These are phyloP conservation scores for Darevskia nairensis DNA, from an alignment of 2,797 vertebrate species.

Conservation along the genomic window DNA sequence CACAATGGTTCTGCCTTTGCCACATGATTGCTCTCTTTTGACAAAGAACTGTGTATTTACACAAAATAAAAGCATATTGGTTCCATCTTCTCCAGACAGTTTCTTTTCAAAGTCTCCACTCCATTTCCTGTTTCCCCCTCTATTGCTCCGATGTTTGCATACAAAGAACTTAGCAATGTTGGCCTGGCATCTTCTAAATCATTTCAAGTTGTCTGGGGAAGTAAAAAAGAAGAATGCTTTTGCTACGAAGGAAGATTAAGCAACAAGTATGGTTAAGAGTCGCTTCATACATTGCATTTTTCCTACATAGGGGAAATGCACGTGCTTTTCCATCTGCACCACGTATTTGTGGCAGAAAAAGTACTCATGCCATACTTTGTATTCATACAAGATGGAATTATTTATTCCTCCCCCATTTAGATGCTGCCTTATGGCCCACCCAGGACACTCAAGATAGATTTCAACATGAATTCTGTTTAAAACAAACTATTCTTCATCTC, in stretches of 20 bases:
- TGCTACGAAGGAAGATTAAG: background rate
- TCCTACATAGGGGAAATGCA: background rate
- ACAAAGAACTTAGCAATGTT: slow-evolving; percentile 26
- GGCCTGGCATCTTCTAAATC: slow-evolving; percentile 10
- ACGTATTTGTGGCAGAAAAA: background rate
- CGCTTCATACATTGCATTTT: background rate
- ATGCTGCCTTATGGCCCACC: background rate
- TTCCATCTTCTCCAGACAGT: slow-evolving; percentile 28
- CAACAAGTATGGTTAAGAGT: background rate
- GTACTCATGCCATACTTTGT: background rate
- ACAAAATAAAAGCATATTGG: slow-evolving; percentile 24
- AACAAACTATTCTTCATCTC: background rate
- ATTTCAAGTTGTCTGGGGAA: background rate
- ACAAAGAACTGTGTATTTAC: slow-evolving; percentile 5
- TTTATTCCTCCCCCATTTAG: background rate
- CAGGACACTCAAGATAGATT: background rate
- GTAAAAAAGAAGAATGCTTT: background rate
- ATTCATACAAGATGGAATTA: background rate
- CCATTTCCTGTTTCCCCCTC: slow-evolving; percentile 14
- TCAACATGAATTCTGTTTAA: background rate
- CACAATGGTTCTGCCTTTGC: background rate
- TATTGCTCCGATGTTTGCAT: slow-evolving; percentile 19
- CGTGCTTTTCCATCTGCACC: background rate
- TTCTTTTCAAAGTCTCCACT: slow-evolving; percentile 24
- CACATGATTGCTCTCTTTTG: slow-evolving; percentile 15